Conservation (phyloP, 2,797 vertebrate species). For the Thamnophis elegans region DNA sequence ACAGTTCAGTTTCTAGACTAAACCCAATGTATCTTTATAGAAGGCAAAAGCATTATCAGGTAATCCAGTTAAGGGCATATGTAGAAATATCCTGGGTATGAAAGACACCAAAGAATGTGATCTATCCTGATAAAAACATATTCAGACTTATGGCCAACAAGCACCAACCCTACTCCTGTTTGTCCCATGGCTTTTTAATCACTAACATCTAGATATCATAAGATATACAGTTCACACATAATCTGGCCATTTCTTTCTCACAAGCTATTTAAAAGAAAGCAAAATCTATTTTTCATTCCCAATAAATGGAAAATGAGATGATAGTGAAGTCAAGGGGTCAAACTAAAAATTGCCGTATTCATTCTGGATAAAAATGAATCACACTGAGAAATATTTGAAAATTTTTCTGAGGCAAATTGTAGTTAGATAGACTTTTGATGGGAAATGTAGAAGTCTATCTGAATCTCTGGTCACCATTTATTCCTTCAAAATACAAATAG, state of each 20-base stretch:
- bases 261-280: not conserved
- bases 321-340: not conserved
- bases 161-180: not conserved
- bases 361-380: not conserved
- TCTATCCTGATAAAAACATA: not conserved
- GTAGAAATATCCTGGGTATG: not conserved
- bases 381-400: not conserved
- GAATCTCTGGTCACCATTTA: not conserved
- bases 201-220: not conserved
- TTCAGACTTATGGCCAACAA: not conserved
- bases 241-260: conserved; percentile 14
- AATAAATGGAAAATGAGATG: not conserved
- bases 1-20: not conserved
- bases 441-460: not conserved
- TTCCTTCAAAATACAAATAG: not conserved
- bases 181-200: not conserved
- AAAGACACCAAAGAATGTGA: not conserved
- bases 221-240: not conserved
- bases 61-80: not conserved
- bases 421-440: not conserved
- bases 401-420: not conserved
- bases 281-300: not conserved
- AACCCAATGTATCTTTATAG: not conserved
- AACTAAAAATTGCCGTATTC: not conserved
- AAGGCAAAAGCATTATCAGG: not conserved